Evolutionary conservation across 2,113 vertebrate species (phyloP).

Genomic region (Neotragus pygmaeus): DNA sequence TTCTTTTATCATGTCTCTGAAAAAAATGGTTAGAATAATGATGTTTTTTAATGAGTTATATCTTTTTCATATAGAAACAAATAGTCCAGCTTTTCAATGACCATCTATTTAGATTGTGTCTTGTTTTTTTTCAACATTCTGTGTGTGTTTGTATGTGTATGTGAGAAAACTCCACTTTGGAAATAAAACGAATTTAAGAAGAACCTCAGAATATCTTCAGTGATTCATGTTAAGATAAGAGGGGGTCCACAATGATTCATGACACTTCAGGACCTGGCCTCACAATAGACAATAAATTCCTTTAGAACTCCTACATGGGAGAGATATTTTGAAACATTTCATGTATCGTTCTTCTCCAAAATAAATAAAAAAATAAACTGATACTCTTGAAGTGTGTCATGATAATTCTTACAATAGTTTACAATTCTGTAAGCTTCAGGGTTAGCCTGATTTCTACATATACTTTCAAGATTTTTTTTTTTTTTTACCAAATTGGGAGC

Average conservation of each 20-base stretch:
- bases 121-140: not conserved
- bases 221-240: not conserved
- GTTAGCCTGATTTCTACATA: not conserved
- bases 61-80: not conserved
- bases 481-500: not conserved
- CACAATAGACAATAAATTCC: not conserved
- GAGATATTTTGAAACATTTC: not conserved
- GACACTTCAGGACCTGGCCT: not conserved
- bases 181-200: not conserved
- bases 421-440: not conserved
- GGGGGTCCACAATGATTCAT: not conserved
- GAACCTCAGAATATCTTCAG: not conserved
- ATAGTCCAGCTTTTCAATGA: not conserved
- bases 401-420: not conserved
- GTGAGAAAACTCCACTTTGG: not conserved
- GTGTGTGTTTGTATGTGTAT: not conserved
- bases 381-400: not conserved
- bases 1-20: constrained; percentile 19
- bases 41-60: not conserved
- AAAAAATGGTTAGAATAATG: constrained; percentile 34
- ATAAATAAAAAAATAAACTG: not conserved
- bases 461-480: not conserved
- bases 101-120: not conserved
- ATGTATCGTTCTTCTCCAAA: not conserved
- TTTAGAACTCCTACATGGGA: not conserved